Evolutionary conservation across 2,888 invertebrate species (phyloP), one percentile per base, ranked within the genome.

Genomic region (Zaprionus bogoriensis): DNA sequence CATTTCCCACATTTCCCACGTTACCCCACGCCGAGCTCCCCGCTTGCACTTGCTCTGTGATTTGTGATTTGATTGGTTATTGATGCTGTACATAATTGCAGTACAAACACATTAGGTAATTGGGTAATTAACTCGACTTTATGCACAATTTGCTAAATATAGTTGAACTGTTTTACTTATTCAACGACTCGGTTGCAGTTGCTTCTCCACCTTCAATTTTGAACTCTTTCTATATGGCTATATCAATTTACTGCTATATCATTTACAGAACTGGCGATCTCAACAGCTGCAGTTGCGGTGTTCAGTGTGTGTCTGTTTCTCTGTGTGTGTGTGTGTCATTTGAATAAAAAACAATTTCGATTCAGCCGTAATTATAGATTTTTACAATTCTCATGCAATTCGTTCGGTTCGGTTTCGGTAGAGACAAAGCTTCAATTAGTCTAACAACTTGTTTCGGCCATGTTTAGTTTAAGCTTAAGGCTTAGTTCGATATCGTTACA

Each of bases 101-200:
- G 30, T 44, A 25, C 52, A 54, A 32, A 74, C 48, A 63, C 50
- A 51, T 64, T 20, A 22, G 20, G 20, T 41, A n/a, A n/a, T 41
- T 41, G 23, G 30, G 36, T 71, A 46, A 59, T 72, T 75, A 76
- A 71, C 60, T 65, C 46, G 61, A 62, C 46, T 58, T 51, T 55
- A 46, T 61, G 71, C 65, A 70, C 60, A 60, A 50, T 74, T 58
- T 64, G 48, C 47, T 67, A 63, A 62, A 57, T 55, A 42, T 79
- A 67, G 71, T 77, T 80, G 71, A 83, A 83, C 68, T n/a, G n/a
- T 70, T 68, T 71, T 65, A 61, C 55, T 51, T 64, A 63, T 66
- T 59, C 65, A 78, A 76, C 80, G 64, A 45, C 65, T 57, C 70
- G 9, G 1, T 61, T 61, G 23, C 48, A 30, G 42, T 58, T 54